Conservation (phyloP, 2,797 vertebrate species). For the Falco cherrug region DNA sequence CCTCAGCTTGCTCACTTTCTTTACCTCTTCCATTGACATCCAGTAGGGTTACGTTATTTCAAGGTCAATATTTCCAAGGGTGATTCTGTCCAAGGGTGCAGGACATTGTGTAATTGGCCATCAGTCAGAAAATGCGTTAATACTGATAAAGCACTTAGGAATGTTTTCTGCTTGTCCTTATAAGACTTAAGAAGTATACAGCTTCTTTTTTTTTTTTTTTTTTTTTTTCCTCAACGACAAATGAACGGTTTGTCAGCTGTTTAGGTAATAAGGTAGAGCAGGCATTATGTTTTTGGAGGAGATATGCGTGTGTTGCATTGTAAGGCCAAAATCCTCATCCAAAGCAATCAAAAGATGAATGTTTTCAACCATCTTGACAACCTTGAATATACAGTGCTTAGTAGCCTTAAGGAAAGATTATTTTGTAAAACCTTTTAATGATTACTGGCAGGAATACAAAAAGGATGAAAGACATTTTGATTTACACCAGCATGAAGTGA, state of each 20-base stretch:
- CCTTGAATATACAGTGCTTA: neutral
- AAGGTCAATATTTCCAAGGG: constrained; percentile 9
- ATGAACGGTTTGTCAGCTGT: constrained; percentile 42
- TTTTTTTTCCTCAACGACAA: neutral
- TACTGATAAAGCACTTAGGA: neutral
- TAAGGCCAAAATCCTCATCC: neutral
- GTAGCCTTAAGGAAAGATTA: neutral
- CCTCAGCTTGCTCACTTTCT: neutral
- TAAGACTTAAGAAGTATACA: neutral
- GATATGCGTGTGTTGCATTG: neutral
- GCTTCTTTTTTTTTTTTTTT: neutral
- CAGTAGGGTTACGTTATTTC: neutral
- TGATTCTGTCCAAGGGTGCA: constrained; percentile 17
- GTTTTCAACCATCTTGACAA: constrained; percentile 18
- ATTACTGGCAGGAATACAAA: neutral
- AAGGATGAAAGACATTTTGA: constrained; percentile 8
- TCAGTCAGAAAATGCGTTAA: constrained; percentile 30
- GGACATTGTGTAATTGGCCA: neutral
- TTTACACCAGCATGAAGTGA: neutral
- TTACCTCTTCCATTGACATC: neutral
- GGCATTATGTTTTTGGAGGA: constrained; percentile 18
- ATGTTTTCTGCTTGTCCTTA: constrained; percentile 43
- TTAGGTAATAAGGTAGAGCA: constrained; percentile 31
- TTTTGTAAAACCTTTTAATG: neutral
- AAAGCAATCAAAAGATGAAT: neutral